Conservation (phyloP, 1,140 invertebrate genomes). For the Cyclargus thomasi region DNA sequence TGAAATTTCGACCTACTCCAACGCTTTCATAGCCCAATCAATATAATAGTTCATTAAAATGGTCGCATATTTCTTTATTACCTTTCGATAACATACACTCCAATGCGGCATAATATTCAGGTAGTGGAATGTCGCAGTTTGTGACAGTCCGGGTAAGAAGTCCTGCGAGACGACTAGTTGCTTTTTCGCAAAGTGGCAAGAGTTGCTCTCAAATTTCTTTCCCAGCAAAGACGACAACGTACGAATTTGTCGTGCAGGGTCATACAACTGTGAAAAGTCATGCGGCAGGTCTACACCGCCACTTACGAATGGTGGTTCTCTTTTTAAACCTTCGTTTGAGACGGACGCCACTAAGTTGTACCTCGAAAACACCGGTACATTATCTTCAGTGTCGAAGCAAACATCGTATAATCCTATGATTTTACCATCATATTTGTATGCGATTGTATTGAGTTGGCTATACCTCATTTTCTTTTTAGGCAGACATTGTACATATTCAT, state of each 20-base stretch:
- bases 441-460: constrained; percentile 32
- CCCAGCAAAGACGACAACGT: neutral
- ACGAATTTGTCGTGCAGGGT: constrained; percentile 39
- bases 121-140: constrained; percentile 42
- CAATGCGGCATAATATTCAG: constrained; percentile 59
- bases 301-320: constrained; percentile 27
- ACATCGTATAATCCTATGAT: constrained; percentile 46
- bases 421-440: constrained; percentile 30
- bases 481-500: constrained; percentile 24
- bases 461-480: constrained; percentile 26
- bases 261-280: constrained; percentile 44
- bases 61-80: constrained; percentile 20
- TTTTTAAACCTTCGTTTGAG: constrained; percentile 23
- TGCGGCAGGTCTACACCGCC: constrained; percentile 24
- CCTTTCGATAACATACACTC: constrained; percentile 46
- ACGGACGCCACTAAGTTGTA: constrained; percentile 29
- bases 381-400: constrained; percentile 43
- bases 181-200: constrained; percentile 49
- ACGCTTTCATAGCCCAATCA: neutral
- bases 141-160: constrained; percentile 42
- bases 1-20: neutral
- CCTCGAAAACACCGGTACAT: constrained; percentile 42
- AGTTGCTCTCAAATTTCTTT: constrained; percentile 30
- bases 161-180: constrained; percentile 51
- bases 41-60: too few species aligned